These are phyloP conservation scores for Hydriomena furcata DNA, from an alignment of 2,888 invertebrate genomes.

Conservation along the genomic window DNA sequence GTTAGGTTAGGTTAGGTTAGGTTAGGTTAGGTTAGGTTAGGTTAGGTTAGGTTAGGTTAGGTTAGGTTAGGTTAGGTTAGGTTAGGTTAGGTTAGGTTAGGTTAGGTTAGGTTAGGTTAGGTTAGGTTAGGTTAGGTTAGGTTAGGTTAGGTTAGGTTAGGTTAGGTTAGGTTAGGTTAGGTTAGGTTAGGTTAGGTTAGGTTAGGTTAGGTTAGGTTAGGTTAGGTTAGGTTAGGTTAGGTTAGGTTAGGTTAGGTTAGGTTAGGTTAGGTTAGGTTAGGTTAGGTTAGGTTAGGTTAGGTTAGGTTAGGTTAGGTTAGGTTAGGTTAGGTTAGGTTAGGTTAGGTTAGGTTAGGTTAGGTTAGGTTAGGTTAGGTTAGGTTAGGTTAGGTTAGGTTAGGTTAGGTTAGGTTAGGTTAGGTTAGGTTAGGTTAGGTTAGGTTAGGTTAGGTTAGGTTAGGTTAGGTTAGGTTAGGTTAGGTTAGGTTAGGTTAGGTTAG, in stretches of 20 bases:
- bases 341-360: conserved; percentile 38
- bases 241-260: conserved; percentile 39
- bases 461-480: conserved; percentile 22
- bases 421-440: conserved; percentile 15
- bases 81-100: conserved; percentile 30
- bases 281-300: conserved; percentile 38
- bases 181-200: conserved; percentile 34
- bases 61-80: conserved; percentile 33
- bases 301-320: conserved; percentile 40
- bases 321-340: conserved; percentile 39
- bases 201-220: conserved; percentile 34
- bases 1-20: conserved; percentile 25
- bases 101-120: conserved; percentile 31
- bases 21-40: conserved; percentile 32
- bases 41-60: conserved; percentile 31
- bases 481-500: conserved; percentile 24
- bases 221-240: conserved; percentile 37
- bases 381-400: conserved; percentile 36
- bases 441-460: conserved; percentile 22
- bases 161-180: conserved; percentile 32
- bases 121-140: conserved; percentile 31
- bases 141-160: conserved; percentile 32
- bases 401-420: conserved; percentile 30
- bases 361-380: conserved; percentile 39
- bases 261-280: conserved; percentile 39